Evolutionary conservation across 1,140 invertebrate species (phyloP).

Genomic region (Hyphantria cunea): DNA sequence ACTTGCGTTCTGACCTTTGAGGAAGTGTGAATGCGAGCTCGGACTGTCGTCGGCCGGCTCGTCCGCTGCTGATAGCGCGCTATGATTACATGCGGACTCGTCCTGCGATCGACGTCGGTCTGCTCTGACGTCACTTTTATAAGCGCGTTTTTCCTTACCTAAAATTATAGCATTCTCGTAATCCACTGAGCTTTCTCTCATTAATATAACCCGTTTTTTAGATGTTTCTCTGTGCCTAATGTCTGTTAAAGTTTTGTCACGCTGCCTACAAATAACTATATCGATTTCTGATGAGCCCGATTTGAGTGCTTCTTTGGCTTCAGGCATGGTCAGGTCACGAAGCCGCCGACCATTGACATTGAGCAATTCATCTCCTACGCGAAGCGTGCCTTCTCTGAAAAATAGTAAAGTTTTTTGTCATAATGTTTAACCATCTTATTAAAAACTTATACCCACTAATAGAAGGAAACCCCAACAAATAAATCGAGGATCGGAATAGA

Average conservation of each 20-base stretch:
- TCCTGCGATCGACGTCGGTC: constrained; percentile 67
- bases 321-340: constrained; percentile 88
- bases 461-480: too few species aligned
- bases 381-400: constrained; percentile 88
- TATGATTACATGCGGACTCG: constrained; percentile 68
- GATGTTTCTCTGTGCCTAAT: constrained; percentile 57
- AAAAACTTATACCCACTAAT: too few species aligned
- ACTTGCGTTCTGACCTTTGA: constrained; percentile 82
- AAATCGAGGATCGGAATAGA: too few species aligned
- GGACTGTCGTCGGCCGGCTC: constrained; percentile 63
- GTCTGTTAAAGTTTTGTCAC: constrained; percentile 54
- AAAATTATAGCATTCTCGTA: constrained; percentile 84
- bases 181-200: constrained; percentile 87
- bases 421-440: too few species aligned
- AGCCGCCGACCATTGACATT: constrained; percentile 91
- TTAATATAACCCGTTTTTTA: constrained; percentile 53
- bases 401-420: too few species aligned
- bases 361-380: constrained; percentile 91
- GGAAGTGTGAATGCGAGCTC: constrained; percentile 80
- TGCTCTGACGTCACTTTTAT: constrained; percentile 72
- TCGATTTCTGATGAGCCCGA: constrained; percentile 87
- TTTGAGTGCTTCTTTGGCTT: constrained; percentile 87
- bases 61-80: constrained; percentile 67
- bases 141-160: constrained; percentile 75
- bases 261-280: constrained; percentile 85